Base-by-base conservation (phyloP, 2,888 invertebrate species). In the Oscheius sp. region DNA sequence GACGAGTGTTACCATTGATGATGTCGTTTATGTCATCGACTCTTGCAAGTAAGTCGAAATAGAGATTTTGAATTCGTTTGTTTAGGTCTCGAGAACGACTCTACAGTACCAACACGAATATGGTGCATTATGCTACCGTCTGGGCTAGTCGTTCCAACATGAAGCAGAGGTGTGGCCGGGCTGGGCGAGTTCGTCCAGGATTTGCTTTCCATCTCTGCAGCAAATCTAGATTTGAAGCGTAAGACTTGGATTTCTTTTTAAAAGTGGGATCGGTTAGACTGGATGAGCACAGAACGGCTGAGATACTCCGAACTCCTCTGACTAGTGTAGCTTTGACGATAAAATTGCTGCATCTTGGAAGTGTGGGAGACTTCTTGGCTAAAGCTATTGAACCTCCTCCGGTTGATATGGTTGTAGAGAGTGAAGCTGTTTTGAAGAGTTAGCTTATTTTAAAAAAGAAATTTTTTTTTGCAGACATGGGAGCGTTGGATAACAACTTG, bases 61-160 rank as follows among this genome's bases (percentile, higher is more conserved):
- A 10, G n/a, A 1, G 27, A 52, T 52, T 52, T 46, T 12, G 6
- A 52, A n/a, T 27, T 5, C 27, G 33, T 20, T 23, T 64, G 77
- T 83, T 37, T 76, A 89, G 89, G 88, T 93, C 95, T 0, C 95
- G 96, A 87, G 94, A 96, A 91, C 96, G 97, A 87, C 90, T 96
- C 86, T 97, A 96, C 87, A 96, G 96, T 0, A 94, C 96, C 0
- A 96, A 96, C 88, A 98, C 97, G 88, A 97, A 98, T 88, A 93
- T 98, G 92, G 96, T 96, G 0, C 95, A 95, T 84, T 97, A 96
- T 87, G 96, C 96, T 0, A 96, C 96, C 0, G 95, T 90, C n/a
- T 90, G 89, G 89, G 96, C 96, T 27, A 72, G 78, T 2, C 65
- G 67, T 87, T 95, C 96, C 0, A 97, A 96, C 88, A 88, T 97